Evolutionary conservation across 2,113 vertebrate genomes (phyloP).

Genomic region (Gulo gulo): DNA sequence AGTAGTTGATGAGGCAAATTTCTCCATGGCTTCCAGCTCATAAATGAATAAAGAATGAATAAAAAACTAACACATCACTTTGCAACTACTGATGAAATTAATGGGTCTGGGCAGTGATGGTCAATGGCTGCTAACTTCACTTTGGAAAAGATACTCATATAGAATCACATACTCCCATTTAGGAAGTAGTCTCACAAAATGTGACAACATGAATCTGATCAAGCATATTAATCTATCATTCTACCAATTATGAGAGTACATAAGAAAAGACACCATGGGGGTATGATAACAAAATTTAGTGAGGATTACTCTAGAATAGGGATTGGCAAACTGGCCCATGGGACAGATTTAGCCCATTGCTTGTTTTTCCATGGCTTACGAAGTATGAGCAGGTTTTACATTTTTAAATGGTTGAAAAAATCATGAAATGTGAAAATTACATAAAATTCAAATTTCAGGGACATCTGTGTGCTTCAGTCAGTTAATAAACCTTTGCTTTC

Average conservation of each 20-base stretch:
- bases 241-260: neutral
- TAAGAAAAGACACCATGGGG: neutral
- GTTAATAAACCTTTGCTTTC: neutral
- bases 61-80: neutral
- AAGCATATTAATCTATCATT: neutral
- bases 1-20: neutral
- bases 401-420: constrained; percentile 24
- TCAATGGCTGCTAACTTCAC: neutral
- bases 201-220: neutral
- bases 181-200: neutral
- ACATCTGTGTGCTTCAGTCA: neutral
- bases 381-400: neutral
- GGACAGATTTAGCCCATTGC: neutral
- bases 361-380: neutral
- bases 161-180: neutral
- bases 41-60: neutral
- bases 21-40: neutral
- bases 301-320: neutral
- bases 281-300: neutral
- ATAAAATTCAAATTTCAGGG: neutral
- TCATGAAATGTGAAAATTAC: neutral
- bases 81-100: neutral
- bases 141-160: neutral
- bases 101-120: neutral
- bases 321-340: neutral